phyloP scores from a whole-genome alignment of 2,797 vertebrate species.

The Astyanax mexicanus region DNA sequence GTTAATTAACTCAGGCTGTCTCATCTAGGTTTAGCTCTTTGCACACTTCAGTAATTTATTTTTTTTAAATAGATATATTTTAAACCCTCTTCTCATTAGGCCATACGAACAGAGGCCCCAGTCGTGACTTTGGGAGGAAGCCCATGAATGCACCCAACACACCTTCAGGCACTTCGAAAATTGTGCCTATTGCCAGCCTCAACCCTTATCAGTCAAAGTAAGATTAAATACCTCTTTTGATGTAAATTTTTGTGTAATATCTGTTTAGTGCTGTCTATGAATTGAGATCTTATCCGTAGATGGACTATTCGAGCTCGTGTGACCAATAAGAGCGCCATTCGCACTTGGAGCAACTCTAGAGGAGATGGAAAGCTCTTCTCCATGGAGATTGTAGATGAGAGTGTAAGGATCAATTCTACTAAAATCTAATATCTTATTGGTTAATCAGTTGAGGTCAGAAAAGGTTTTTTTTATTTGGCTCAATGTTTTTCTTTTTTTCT shows the following conservation, averaged over 20 bases:
- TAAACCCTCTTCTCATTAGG: slow-evolving; percentile 57
- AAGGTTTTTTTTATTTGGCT: slow-evolving; percentile 25
- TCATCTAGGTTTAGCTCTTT: slow-evolving; percentile 30
- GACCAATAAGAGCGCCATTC: slow-evolving; percentile 93
- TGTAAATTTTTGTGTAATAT: not conserved
- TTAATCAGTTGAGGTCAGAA: not conserved
- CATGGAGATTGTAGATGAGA: slow-evolving; percentile 95
- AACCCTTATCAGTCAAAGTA: slow-evolving; percentile 98
- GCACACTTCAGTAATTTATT: slow-evolving; percentile 43
- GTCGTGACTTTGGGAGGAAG: slow-evolving; percentile 82
- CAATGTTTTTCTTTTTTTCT: slow-evolving; percentile 51
- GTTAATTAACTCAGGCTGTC: slow-evolving; percentile 59
- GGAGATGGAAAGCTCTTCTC: slow-evolving; percentile 98
- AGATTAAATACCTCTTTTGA: slow-evolving; percentile 68
- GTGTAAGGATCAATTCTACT: slow-evolving; percentile 86
- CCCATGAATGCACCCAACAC: slow-evolving; percentile 71
- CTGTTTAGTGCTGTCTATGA: slow-evolving; percentile 4
- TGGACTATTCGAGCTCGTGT: slow-evolving; percentile 96
- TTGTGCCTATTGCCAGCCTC: slow-evolving; percentile 94
- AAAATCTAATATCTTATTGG: not conserved
- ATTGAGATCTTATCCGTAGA: slow-evolving; percentile 68
- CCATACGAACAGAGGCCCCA: slow-evolving; percentile 73
- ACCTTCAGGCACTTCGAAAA: slow-evolving; percentile 85
- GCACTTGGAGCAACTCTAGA: slow-evolving; percentile 97
- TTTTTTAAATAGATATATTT: too few species aligned